Evolutionary conservation across 2,113 vertebrate species (phyloP).

Genomic region (Cebidichthys violaceus): DNA sequence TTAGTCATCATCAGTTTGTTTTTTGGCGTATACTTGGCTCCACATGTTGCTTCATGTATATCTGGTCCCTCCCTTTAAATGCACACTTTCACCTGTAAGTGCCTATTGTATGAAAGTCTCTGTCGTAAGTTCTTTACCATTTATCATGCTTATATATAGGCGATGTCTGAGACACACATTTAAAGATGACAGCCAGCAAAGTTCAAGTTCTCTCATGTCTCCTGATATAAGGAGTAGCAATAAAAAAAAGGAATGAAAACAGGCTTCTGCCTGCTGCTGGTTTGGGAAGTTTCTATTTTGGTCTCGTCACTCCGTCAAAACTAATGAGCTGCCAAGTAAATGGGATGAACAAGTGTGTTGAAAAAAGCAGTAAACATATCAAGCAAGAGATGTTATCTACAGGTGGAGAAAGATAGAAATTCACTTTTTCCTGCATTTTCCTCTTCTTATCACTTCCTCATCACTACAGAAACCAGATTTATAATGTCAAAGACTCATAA

Average conservation of each 20-base stretch:
- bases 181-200: slow-evolving; percentile 35
- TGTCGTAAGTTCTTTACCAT: background rate
- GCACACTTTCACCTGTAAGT: background rate
- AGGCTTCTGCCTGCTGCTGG: slow-evolving; percentile 48
- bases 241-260: slow-evolving; percentile 39
- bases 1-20: slow-evolving; percentile 43
- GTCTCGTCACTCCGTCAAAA: slow-evolving; percentile 42
- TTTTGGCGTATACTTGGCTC: slow-evolving; percentile 30
- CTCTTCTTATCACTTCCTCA: background rate
- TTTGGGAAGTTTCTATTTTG: slow-evolving; percentile 72
- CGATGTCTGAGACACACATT: slow-evolving; percentile 12
- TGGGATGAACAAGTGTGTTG: slow-evolving; percentile 19
- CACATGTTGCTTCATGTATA: slow-evolving; percentile 45
- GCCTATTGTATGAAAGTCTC: background rate
- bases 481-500: background rate
- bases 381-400: slow-evolving; percentile 13
- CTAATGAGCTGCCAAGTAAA: slow-evolving; percentile 44
- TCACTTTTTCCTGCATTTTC: background rate
- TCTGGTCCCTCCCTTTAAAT: slow-evolving; percentile 20
- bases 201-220: slow-evolving; percentile 50
- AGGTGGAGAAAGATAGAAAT: background rate
- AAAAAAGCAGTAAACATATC: slow-evolving; percentile 28
- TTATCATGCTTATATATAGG: slow-evolving; percentile 16
- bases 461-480: background rate
- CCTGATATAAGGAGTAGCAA: slow-evolving; percentile 23